phyloP scores from a whole-genome alignment of 2,888 invertebrate species.

The Sarcophaga subvicina region DNA sequence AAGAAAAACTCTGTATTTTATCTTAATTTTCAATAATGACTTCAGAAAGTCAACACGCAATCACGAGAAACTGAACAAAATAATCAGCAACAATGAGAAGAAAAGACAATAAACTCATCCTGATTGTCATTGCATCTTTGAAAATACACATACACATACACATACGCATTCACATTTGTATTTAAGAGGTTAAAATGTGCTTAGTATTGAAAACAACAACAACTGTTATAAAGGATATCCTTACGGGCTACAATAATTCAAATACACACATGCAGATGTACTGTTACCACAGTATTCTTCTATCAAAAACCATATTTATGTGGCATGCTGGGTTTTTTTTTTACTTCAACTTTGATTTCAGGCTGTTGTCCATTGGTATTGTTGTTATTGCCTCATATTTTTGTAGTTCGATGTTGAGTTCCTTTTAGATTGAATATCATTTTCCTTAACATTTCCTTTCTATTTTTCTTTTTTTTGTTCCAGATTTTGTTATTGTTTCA shows the following conservation, averaged over 20 bases:
- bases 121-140: slow-evolving; percentile 35
- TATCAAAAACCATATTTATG: slow-evolving; percentile 17
- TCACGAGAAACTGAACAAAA: slow-evolving; percentile 40
- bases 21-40: slow-evolving; percentile 12
- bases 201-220: slow-evolving; percentile 11
- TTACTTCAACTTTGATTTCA: neutral
- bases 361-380: slow-evolving; percentile 3
- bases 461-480: neutral
- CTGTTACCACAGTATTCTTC: neutral
- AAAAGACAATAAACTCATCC: neutral
- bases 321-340: neutral
- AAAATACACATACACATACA: neutral
- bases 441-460: slow-evolving; percentile 17
- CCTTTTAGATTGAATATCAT: slow-evolving; percentile 33
- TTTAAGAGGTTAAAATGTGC: slow-evolving; percentile 50
- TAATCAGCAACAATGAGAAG: neutral
- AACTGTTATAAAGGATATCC: slow-evolving; percentile 38
- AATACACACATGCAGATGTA: neutral
- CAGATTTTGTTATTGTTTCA: slow-evolving; percentile 51
- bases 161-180: neutral
- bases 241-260: neutral
- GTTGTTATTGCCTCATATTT: neutral
- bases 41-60: slow-evolving; percentile 30
- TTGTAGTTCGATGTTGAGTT: slow-evolving; percentile 26
- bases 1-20: neutral